Base-by-base conservation (phyloP, 2,888 invertebrate genomes). In the Aleiodes alternator region DNA sequence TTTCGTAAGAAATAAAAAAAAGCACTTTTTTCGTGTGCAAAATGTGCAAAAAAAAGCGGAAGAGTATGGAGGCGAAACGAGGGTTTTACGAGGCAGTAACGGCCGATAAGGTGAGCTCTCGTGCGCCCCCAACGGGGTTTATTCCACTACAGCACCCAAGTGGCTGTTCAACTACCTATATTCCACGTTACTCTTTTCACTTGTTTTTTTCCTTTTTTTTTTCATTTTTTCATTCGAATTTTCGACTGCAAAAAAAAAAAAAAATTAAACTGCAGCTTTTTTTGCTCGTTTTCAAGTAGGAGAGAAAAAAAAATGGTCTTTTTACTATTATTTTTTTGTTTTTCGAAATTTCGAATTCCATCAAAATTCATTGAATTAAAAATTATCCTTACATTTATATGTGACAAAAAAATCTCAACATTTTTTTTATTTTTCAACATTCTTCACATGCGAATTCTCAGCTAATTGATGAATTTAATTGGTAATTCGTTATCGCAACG, bases 1-100 rank as follows among this genome's bases (percentile, higher is more conserved):
- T 34, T 34, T 4, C 23, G 23, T 23, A 23, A 23, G 23, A 23
- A 23, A 23, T 23, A 23, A 23, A 23, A 23, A 23, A 23, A 1
- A 23, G 23, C 23, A 23, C 23, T 23, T 23, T 23, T 23, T 23
- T 23, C 23, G 23, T 23, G 23, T 23, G 23, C 2, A 2, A 23
- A 2, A 23, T 2, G 23, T 23, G 23, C 2, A 23, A 23, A 23
- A 23, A 23, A 1, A 23, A 23, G 23, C 23, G 23, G 23, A 23
- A 23, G 23, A 23, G 23, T 23, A 23, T 23, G 23, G 23, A 85
- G 83, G 85, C 82, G 85, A 85, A 87, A 85, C 85, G 83, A 82
- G 83, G 84, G 84, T 85, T 89, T 89, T 89, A 89, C 89, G 89
- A 89, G 89, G 88, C 89, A 89, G 89, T 88, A 88, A 89, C 89